These are phyloP conservation scores for Volucella inflata DNA, from an alignment of 2,888 invertebrate genomes.

Conservation along the genomic window DNA sequence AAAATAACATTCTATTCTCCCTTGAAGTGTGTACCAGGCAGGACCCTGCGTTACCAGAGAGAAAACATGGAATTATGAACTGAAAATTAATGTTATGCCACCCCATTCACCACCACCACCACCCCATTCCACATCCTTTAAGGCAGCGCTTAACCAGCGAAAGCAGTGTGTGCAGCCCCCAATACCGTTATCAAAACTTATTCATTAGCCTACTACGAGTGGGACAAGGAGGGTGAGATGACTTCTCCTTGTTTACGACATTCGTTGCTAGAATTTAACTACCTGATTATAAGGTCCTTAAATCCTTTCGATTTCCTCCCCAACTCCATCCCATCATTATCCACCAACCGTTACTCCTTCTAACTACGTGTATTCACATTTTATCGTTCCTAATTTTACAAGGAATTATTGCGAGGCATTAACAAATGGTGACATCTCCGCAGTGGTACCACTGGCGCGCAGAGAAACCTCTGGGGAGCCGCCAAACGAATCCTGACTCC, in stretches of 20 bases:
- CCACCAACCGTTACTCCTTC: background rate
- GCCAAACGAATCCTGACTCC: too few relatives aligned
- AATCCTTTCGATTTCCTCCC: slow-evolving; percentile 69
- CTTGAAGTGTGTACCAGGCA: slow-evolving; percentile 72
- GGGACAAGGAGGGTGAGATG: background rate
- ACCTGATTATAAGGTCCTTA: slow-evolving; percentile 76
- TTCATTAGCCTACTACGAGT: slow-evolving; percentile 64
- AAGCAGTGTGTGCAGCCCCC: slow-evolving; percentile 10
- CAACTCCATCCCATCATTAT: background rate
- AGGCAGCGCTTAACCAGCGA: background rate
- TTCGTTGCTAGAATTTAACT: slow-evolving; percentile 73
- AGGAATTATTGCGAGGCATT: slow-evolving; percentile 72
- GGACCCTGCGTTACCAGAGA: slow-evolving; percentile 64
- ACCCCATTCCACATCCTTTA: background rate
- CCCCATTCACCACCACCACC: slow-evolving; percentile 35
- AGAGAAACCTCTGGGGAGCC: slow-evolving; percentile 9
- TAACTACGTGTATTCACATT: slow-evolving; percentile 46
- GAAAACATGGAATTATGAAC: slow-evolving; percentile 73
- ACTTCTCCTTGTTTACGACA: slow-evolving; percentile 70
- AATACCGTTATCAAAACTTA: slow-evolving; percentile 52
- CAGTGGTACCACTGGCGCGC: slow-evolving; percentile 57
- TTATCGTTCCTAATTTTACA: slow-evolving; percentile 73
- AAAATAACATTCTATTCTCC: slow-evolving; percentile 33
- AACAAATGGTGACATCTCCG: slow-evolving; percentile 74
- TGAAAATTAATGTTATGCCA: slow-evolving; percentile 75